Evolutionary conservation across 2,113 vertebrate species (phyloP).

Genomic region (Chaetodon trifascialis): DNA sequence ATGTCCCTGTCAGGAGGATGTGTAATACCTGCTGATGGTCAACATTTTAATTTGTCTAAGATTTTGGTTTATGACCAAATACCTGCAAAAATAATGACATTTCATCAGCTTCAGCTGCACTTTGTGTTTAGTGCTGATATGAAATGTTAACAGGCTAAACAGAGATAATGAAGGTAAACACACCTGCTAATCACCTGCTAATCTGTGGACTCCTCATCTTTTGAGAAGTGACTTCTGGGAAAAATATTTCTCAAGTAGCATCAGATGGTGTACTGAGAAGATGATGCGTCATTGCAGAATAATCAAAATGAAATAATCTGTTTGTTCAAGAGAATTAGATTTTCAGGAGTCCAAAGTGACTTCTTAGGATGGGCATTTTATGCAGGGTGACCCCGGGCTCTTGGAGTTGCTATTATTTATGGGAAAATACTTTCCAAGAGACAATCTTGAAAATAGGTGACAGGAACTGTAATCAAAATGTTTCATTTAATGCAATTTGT

Average conservation of each 20-base stretch:
- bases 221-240: background rate
- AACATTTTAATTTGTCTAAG: background rate
- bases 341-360: background rate
- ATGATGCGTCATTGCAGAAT: too few species aligned
- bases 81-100: background rate
- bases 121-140: background rate
- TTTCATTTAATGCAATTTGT: constrained; percentile 10
- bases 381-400: too few species aligned
- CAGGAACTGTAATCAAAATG: background rate
- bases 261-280: too few species aligned
- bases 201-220: too few species aligned
- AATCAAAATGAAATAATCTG: background rate
- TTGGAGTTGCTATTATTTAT: background rate
- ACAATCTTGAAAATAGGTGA: background rate
- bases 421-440: constrained; percentile 4
- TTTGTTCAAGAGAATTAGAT: background rate
- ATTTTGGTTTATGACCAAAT: background rate
- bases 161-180: background rate
- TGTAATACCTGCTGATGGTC: background rate
- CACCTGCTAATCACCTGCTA: background rate
- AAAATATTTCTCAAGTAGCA: background rate
- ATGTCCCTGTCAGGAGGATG: background rate
- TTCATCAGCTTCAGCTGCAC: background rate
- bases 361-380: background rate
- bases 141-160: background rate